phyloP scores from a whole-genome alignment of 2,113 vertebrate genomes.

The Cyanocitta stelleri region DNA sequence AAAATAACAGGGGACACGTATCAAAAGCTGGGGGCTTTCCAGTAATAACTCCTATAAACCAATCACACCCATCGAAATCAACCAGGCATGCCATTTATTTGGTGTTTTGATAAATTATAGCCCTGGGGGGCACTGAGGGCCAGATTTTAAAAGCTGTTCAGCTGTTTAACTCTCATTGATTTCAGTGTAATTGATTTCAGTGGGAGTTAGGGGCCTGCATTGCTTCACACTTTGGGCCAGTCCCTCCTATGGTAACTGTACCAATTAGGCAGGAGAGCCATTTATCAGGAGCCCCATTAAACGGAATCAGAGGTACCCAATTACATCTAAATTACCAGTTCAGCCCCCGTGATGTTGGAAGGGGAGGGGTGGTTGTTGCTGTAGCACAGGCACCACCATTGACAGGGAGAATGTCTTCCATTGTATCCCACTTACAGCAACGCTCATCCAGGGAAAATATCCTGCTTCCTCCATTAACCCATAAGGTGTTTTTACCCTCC shows the following conservation, averaged over 20 bases:
- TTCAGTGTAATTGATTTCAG: slow-evolving; percentile 54
- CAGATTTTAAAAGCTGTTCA: slow-evolving; percentile 48
- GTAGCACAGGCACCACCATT: neutral
- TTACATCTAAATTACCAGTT: slow-evolving; percentile 37
- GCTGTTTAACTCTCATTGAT: slow-evolving; percentile 54
- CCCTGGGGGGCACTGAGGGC: neutral
- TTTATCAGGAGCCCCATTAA: slow-evolving; percentile 47
- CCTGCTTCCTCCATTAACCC: neutral
- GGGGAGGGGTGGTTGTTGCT: neutral
- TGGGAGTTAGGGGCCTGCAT: slow-evolving; percentile 46
- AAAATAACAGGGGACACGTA: neutral
- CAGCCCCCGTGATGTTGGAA: neutral
- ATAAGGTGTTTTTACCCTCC: neutral
- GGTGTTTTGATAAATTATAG: slow-evolving; percentile 48
- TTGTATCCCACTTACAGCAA: neutral
- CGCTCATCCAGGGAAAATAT: neutral
- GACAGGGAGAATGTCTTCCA: neutral
- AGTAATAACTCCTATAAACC: slow-evolving; percentile 1
- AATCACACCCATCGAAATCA: slow-evolving; percentile 5
- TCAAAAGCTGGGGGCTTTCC: slow-evolving; percentile 15
- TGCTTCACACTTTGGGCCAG: slow-evolving; percentile 7
- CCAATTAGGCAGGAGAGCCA: slow-evolving; percentile 40
- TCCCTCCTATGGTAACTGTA: slow-evolving; percentile 13
- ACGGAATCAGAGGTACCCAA: slow-evolving; percentile 23
- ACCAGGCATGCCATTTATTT: slow-evolving; percentile 30